Evolutionary conservation across 2,888 invertebrate species (phyloP), one percentile per base, ranked within the genome.

Genomic region (Catocala sponsa): DNA sequence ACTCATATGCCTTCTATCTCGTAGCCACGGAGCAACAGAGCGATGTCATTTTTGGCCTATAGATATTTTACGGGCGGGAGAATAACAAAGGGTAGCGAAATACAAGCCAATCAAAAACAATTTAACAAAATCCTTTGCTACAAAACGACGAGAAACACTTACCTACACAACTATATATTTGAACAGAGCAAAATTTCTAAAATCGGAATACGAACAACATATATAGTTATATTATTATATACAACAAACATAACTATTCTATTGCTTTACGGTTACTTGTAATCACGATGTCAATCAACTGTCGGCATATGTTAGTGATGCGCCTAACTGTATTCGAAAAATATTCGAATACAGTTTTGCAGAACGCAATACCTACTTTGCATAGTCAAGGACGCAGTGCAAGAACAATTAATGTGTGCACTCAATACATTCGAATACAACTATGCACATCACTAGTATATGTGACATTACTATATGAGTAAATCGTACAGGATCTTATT

Each of bases 231-330:
- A 50, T 46, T 15, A 15, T 9, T 15, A 46, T 55, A 61, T 65
- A 80, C 72, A 73, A 77, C 71, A 77, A 79, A 77, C 74, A 74
- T 80, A 75, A 76, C 76, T 77, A 81, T 63, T 70, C 82, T 85
- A 87, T 87, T 88, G 86, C 83, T 86, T 83, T 79, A 76, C 68
- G 74, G 64, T 82, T 81, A 77, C 76, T 67, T 65, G 53, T 69
- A 66, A 82, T 81, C 76, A 80, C 76, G 64, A 67, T 61, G 58
- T 63, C n/a, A n/a, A 57, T 60, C 61, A 59, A 59, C 35, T 43
- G 41, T 55, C 5, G 6, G 44, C 25, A 25, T 25, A 25, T 25
- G 25, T 25, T 25, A 25, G 25, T 25, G 25, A 25, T 25, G 25
- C 25, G 25, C 25, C 2, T 4, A 25, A 25, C 2, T 25, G 25